These are phyloP conservation scores for Hyphantria cunea DNA, from an alignment of 1,140 invertebrate species.

Conservation along the genomic window DNA sequence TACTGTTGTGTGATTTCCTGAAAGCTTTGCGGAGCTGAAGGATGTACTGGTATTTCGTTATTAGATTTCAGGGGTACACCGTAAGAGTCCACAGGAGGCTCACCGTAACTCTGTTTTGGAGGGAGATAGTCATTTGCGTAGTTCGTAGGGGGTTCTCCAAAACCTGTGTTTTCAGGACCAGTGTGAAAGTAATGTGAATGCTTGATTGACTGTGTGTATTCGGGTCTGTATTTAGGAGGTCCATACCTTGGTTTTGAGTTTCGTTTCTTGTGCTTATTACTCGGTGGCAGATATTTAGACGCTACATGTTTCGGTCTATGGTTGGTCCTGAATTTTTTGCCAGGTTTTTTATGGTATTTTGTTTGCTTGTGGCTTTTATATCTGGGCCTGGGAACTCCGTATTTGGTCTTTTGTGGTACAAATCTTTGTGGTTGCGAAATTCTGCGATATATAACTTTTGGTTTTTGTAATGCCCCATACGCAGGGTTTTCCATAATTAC, in stretches of 20 bases:
- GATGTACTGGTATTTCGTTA: constrained; percentile 30
- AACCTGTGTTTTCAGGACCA: constrained; percentile 44
- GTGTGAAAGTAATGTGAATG: constrained; percentile 42
- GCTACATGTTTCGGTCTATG: constrained; percentile 9
- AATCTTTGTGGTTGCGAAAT: constrained; percentile 51
- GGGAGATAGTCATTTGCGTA: constrained; percentile 33
- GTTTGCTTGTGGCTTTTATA: constrained; percentile 21
- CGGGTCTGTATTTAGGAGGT: constrained; percentile 36
- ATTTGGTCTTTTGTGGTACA: constrained; percentile 42
- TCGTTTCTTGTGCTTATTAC: constrained; percentile 41
- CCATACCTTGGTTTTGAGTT: constrained; percentile 53
- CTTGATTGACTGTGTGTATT: constrained; percentile 44
- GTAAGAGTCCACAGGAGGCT: constrained; percentile 57
- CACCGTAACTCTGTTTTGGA: constrained; percentile 42
- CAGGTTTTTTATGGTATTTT: constrained; percentile 37
- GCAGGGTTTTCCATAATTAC: constrained; percentile 53
- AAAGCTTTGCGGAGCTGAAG: constrained; percentile 35
- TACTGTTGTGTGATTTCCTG: constrained; percentile 32
- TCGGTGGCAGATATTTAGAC: constrained; percentile 34
- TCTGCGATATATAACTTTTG: constrained; percentile 60
- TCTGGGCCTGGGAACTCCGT: constrained; percentile 43
- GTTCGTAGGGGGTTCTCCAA: constrained; percentile 59
- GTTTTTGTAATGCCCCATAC: constrained; percentile 48
- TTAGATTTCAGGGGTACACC: constrained; percentile 39
- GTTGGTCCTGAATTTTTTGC: constrained; percentile 46